phyloP scores from a whole-genome alignment of 2,888 invertebrate genomes.

The Pseudoips prasinana region DNA sequence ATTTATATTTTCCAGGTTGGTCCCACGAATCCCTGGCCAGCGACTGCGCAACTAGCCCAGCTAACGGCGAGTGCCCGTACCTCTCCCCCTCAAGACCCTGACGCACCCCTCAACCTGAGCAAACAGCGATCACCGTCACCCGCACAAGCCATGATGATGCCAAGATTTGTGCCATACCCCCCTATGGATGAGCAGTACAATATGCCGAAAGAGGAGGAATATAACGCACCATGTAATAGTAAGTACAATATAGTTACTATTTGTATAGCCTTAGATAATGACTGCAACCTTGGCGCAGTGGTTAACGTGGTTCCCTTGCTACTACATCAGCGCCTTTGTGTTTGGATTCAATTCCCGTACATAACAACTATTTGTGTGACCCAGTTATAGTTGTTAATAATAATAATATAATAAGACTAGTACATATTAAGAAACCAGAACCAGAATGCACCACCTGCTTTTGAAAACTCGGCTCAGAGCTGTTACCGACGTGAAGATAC shows the following conservation, averaged over 20 bases:
- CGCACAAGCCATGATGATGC: constrained; percentile 79
- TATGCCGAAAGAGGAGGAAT: constrained; percentile 74
- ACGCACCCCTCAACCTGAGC: constrained; percentile 93
- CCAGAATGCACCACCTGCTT: no score
- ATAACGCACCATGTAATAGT: constrained; percentile 66
- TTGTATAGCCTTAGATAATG: no score
- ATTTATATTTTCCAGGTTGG: constrained; percentile 47
- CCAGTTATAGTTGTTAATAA: no score
- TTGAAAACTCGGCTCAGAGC: no score
- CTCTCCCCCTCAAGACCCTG: constrained; percentile 86
- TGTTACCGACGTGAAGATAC: no score
- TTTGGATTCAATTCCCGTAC: no score
- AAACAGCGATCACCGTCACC: constrained; percentile 89
- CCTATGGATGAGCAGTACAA: constrained; percentile 70
- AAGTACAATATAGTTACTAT: constrained; percentile 36
- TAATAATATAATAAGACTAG: no score
- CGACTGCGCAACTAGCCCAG: constrained; percentile 88
- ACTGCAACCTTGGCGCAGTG: no score
- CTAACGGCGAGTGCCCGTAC: constrained; percentile 82
- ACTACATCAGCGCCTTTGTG: no score
- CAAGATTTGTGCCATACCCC: constrained; percentile 75
- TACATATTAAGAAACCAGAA: no score
- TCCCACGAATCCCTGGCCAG: constrained; percentile 84
- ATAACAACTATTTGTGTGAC: no score
- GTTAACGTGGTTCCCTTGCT: no score